These are phyloP conservation scores for Orthosia gothica DNA, from an alignment of 2,888 invertebrate genomes.

Conservation along the genomic window DNA sequence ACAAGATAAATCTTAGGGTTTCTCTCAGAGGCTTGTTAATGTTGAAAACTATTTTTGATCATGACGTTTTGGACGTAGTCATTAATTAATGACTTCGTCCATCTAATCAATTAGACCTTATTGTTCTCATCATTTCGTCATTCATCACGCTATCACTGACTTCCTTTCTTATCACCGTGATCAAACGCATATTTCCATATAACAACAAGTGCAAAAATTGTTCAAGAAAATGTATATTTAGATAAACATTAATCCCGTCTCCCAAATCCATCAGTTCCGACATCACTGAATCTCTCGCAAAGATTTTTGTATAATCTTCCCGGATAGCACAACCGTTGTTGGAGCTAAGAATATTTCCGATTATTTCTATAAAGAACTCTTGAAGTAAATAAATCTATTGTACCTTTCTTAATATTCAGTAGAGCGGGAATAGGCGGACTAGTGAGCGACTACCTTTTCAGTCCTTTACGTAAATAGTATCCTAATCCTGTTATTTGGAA, in stretches of 20 bases:
- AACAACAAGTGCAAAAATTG: background rate
- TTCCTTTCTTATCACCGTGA: no score
- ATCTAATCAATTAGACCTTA: no score
- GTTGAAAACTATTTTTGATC: no score
- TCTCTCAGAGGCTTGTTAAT: no score
- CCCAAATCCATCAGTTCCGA: conserved; percentile 20
- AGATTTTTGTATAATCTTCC: conserved; percentile 16
- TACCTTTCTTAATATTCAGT: conserved; percentile 29
- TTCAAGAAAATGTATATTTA: background rate
- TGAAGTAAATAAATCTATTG: conserved; percentile 3
- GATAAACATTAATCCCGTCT: background rate
- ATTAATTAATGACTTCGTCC: no score
- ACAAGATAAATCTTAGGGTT: no score
- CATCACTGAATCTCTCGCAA: background rate
- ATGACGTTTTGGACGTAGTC: no score
- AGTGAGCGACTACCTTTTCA: conserved; percentile 4
- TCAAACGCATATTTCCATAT: no score
- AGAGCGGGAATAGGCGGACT: conserved; percentile 3
- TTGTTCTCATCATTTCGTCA: no score
- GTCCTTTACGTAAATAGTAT: conserved; percentile 4
- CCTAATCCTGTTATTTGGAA: background rate
- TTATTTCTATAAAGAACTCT: conserved; percentile 7
- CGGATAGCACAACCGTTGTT: conserved; percentile 3
- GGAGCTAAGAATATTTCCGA: conserved; percentile 9
- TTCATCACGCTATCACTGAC: no score